phyloP scores from a whole-genome alignment of 2,888 invertebrate species.

The Neoascia interrupta region DNA sequence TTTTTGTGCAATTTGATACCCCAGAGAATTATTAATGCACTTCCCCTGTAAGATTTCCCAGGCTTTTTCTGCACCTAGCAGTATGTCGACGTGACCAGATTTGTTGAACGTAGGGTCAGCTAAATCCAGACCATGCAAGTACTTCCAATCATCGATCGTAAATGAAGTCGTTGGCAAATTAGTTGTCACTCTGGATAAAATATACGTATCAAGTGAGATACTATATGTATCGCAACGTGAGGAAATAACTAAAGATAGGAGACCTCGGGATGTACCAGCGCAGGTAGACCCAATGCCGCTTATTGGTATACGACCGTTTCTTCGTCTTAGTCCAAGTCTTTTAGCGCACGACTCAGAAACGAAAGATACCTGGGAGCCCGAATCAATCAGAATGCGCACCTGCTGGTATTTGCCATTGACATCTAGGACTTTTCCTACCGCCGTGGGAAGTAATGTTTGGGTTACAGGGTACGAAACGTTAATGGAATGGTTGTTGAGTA shows the following conservation, averaged over 20 bases:
- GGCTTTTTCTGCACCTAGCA: slow-evolving; percentile 22
- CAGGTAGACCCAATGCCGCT: slow-evolving; percentile 15
- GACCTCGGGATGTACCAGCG: slow-evolving; percentile 12
- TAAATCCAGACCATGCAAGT: slow-evolving; percentile 15
- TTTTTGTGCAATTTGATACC: slow-evolving; percentile 13
- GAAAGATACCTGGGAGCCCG: no score
- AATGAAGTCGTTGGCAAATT: slow-evolving; percentile 4
- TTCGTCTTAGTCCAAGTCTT: no score
- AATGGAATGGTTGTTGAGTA: not conserved
- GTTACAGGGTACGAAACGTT: not conserved
- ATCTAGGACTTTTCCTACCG: no score
- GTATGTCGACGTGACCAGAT: slow-evolving; percentile 1
- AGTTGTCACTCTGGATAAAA: slow-evolving; percentile 1
- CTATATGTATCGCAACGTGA: slow-evolving; percentile 1
- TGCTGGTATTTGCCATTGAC: not conserved
- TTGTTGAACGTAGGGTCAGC: slow-evolving; percentile 9
- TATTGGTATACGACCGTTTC: slow-evolving; percentile 24
- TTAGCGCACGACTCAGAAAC: no score
- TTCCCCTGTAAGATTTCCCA: slow-evolving; percentile 2
- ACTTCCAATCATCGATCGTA: slow-evolving; percentile 12
- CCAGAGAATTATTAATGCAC: not conserved
- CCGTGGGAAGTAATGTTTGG: no score
- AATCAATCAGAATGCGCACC: no score
- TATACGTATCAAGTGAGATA: slow-evolving; percentile 16
- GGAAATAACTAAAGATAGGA: not conserved